Base-by-base conservation (phyloP, 2,888 invertebrate species). In the Napeogenes inachia region DNA sequence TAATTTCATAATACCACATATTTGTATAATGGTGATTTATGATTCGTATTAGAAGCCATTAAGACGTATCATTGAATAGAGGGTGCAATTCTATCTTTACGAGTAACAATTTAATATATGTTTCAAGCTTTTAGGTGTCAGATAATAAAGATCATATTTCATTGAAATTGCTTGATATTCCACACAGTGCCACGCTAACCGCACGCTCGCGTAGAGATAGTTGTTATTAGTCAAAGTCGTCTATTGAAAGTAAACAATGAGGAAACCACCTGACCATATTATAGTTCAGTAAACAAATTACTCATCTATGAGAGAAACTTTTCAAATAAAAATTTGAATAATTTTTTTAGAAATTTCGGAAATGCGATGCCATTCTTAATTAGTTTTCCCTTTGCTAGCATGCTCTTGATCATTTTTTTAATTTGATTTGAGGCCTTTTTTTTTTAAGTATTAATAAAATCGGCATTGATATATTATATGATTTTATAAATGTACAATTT, bases 241-340 rank as follows among this genome's bases (percentile, higher is more conserved):
- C 73, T 78, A 81, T 80, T 79, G 80, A 77, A 42, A 79, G 82
- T 82, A 83, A 84, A 82, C 82, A 84, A 78, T 76, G 70, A 70
- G 71, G 71, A 72, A 70, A 69, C 74, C 67, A 75, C 74, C 71
- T 73, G 74, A 75, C 76, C 76, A 73, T 76, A 30, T 50, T 12
- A 73, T 70, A 71, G 73, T 73, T 71, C 68, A 64, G 72, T 81
- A 80, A 82, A 83, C 81, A 83, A 83, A 86, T 87, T 85, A 82
- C 77, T 87, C 80, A 84, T 80, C 75, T 79, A 83, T 82, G 82
- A 80, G 68, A 54, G 59, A 54, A 54, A 65, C 47, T 47, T 47
- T 47, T 4, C 50, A 50, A 50, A 50, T 30, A 8, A 30, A 50
- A 50, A 30, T 30, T 30, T 50, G 12, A 30, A 30, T 30, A 30